Evolutionary conservation across 2,113 vertebrate species (phyloP).

Genomic region (Prolemur simus): DNA sequence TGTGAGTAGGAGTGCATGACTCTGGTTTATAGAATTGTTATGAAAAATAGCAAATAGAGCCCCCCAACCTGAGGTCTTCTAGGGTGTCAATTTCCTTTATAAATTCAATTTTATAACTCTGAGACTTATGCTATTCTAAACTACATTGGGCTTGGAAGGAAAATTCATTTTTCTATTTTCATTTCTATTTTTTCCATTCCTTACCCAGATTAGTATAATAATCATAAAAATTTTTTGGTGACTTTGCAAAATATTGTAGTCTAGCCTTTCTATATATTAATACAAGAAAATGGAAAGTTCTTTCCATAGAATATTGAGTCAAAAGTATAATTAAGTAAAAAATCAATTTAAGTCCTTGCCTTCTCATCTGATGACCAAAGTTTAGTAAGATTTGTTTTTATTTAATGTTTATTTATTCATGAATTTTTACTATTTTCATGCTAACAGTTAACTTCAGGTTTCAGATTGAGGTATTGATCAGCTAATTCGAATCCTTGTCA

Average conservation of each 20-base stretch:
- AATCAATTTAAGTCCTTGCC: neutral
- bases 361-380: neutral
- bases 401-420: neutral
- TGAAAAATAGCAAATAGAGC: neutral
- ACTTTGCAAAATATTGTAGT: neutral
- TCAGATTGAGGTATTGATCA: neutral
- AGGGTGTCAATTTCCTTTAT: neutral
- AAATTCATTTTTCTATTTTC: neutral
- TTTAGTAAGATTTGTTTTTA: neutral
- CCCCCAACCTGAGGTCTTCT: neutral
- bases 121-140: neutral
- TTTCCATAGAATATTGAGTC: neutral
- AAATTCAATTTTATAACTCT: constrained; percentile 40
- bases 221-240: neutral
- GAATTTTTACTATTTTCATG: neutral
- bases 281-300: neutral
- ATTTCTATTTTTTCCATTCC: neutral
- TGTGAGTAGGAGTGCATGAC: neutral
- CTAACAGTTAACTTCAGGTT: neutral
- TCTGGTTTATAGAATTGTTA: neutral
- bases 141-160: neutral
- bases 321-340: neutral
- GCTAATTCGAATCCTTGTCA: neutral
- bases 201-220: neutral
- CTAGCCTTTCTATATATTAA: neutral